These are phyloP conservation scores for Nymphicus hollandicus DNA, from an alignment of 2,113 vertebrate genomes.

Conservation along the genomic window DNA sequence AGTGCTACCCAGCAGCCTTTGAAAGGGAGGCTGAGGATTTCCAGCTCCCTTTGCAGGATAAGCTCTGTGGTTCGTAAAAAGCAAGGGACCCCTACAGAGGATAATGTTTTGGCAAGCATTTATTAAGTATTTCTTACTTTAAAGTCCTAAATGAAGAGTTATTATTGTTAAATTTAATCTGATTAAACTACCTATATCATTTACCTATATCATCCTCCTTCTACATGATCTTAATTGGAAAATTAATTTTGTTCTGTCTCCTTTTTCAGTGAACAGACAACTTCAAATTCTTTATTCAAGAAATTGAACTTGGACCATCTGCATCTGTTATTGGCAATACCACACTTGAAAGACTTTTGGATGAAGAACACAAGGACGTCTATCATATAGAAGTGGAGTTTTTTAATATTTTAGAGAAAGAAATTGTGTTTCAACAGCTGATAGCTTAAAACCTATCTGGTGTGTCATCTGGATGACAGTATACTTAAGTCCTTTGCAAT, in stretches of 20 bases:
- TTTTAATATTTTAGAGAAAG: neutral
- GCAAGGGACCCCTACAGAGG: too few relatives aligned
- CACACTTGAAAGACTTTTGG: neutral
- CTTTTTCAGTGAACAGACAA: neutral
- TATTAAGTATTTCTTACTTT: neutral
- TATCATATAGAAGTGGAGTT: neutral
- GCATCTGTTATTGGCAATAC: neutral
- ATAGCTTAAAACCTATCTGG: neutral
- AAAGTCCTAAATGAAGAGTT: neutral
- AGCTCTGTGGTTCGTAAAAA: neutral
- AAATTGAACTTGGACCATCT: neutral
- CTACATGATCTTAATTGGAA: neutral
- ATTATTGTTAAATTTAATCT: neutral
- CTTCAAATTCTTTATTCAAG: neutral
- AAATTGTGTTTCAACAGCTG: neutral
- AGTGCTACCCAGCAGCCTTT: neutral
- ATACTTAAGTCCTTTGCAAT: neutral
- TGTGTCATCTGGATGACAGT: neutral
- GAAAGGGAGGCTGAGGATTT: neutral
- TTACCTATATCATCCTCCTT: neutral
- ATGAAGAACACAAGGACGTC: neutral
- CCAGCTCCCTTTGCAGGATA: neutral
- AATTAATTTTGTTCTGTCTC: neutral
- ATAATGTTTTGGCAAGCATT: neutral
- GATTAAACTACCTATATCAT: neutral